A percentile compares a stretch with the other conserved stretches of the same genome.
Evolutionary conservation across 37 sponge, comb jelly and placozoan species (phyloP).

Genomic region (Diacarnus erythraeanus): DNA sequence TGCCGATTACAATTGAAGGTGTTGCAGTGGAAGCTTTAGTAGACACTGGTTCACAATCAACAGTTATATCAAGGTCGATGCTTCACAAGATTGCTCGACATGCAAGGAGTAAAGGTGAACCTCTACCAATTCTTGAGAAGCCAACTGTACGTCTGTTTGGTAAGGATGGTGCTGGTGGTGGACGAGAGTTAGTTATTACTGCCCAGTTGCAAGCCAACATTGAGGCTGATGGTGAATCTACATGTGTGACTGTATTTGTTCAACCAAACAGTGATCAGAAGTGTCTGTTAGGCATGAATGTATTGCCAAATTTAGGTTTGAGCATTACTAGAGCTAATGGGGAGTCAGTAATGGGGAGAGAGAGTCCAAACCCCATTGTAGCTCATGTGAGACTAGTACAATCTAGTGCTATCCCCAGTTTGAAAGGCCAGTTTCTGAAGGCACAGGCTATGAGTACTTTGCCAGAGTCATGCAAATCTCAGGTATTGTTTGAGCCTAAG

Average conservation of each 20-base stretch:
- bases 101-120: not conserved
- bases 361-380: too few species aligned
- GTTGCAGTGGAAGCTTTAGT: not conserved
- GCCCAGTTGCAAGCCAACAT: not conserved
- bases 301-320: not conserved
- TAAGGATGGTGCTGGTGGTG: not conserved
- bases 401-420: not conserved
- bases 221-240: not conserved
- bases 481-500: not conserved
- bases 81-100: not conserved
- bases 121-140: not conserved
- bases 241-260: conserved; percentile 5
- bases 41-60: conserved; percentile 3
- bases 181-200: not conserved
- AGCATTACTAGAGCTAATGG: not conserved
- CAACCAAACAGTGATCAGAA: conserved; percentile 6
- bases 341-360: not conserved
- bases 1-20: not conserved
- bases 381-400: not conserved
- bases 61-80: not conserved
- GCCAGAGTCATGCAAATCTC: not conserved
- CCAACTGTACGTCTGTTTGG: not conserved
- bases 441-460: not conserved
- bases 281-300: conserved; percentile 16
- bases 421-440: not conserved